Evolutionary conservation across 2,888 invertebrate species (phyloP).

Genomic region (Leistus spinibarbis): DNA sequence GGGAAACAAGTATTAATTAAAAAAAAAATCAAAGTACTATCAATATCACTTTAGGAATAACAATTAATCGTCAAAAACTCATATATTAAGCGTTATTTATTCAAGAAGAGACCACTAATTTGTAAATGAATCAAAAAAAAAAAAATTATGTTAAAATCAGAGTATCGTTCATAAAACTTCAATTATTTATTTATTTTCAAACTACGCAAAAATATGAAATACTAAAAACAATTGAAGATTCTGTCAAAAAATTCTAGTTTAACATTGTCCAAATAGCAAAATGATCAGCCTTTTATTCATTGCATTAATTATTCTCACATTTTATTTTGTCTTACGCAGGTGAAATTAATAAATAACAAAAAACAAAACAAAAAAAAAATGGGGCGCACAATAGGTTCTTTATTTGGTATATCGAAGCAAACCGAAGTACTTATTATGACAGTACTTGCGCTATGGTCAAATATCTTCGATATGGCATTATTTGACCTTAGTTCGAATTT

Average conservation of each 20-base stretch:
- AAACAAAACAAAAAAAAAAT: not conserved
- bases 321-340: not conserved
- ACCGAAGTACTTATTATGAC: slow-evolving; percentile 62
- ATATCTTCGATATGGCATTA: slow-evolving; percentile 63
- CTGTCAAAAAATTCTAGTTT: not conserved
- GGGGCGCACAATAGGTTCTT: slow-evolving; percentile 43
- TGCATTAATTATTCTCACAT: not conserved
- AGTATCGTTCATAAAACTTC: not conserved
- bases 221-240: not conserved
- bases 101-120: no score
- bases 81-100: no score
- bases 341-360: not conserved
- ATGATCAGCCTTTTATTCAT: not conserved
- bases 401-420: slow-evolving; percentile 59
- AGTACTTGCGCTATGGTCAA: slow-evolving; percentile 59
- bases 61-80: no score
- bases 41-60: no score
- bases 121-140: no score
- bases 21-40: no score
- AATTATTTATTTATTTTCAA: not conserved
- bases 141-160: not conserved
- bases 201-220: not conserved
- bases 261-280: not conserved
- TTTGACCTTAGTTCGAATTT: slow-evolving; percentile 63
- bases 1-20: no score